Evolutionary conservation across 2,888 invertebrate species (phyloP).

Genomic region (Drosophila anceps): DNA sequence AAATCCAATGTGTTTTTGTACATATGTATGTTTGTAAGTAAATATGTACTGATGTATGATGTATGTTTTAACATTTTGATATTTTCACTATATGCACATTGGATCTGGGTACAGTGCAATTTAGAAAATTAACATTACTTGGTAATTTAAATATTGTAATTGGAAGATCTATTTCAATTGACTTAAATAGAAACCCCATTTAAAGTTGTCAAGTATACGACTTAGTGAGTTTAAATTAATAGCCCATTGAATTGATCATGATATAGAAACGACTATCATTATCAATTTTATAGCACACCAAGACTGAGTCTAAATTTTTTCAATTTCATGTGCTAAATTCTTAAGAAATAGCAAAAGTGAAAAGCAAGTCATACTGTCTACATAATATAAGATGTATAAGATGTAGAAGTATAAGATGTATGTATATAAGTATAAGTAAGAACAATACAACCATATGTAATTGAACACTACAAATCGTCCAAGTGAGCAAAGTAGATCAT

Average conservation of each 20-base stretch:
- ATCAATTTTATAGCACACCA: constrained; percentile 46
- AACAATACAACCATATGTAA: constrained; percentile 1
- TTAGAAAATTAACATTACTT: constrained; percentile 16
- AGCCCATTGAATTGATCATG: constrained; percentile 19
- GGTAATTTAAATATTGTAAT: constrained; percentile 20
- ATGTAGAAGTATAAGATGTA: constrained; percentile 34
- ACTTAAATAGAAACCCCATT: constrained; percentile 45
- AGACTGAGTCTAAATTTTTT: constrained; percentile 66
- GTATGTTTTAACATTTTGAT: constrained; percentile 12
- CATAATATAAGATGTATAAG: constrained; percentile 7
- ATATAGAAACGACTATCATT: constrained; percentile 9
- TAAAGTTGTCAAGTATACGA: constrained; percentile 37
- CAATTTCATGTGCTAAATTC: constrained; percentile 17
- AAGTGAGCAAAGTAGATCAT: constrained; percentile 51
- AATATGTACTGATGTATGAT: constrained; percentile 13
- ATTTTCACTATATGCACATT: constrained; percentile 14
- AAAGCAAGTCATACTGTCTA: constrained; percentile 22
- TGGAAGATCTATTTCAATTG: constrained; percentile 46
- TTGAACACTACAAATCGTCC: constrained; percentile 59
- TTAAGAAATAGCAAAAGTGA: not conserved
- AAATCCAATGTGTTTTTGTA: constrained; percentile 1
- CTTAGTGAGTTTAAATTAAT: constrained; percentile 7
- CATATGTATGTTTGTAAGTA: constrained; percentile 4
- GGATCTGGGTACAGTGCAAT: constrained; percentile 30
- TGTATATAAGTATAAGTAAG: constrained; percentile 34